Base-by-base conservation (phyloP, 2,113 vertebrate species). In the Herpailurus yagouaroundi region DNA sequence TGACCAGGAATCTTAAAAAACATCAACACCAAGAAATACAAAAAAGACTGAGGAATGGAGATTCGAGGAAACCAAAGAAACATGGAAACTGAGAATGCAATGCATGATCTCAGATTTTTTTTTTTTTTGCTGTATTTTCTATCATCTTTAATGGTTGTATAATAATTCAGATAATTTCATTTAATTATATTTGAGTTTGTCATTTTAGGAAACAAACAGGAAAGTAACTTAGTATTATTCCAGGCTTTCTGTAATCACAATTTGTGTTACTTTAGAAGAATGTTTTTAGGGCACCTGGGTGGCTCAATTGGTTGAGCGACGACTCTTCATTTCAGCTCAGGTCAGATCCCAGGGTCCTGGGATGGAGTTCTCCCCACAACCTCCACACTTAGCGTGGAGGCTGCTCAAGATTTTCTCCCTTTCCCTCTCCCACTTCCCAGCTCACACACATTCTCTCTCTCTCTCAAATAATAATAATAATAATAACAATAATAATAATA, bases 81-180 rank as follows among this genome's bases (percentile, higher is more conserved):
- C 19, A 89, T 27, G 77, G 77, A 82, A 93, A 89, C 48, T 55
- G 38, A 84, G 36, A 85, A 38, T 66, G 57, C 77, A 77, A 27
- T 41, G 57, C 31, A 89, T 76, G 25, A 73, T 83, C 13, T 29
- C 19, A 14, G 12, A 31, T 77, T 84, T 80, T n/a, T 50, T 91
- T 77, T 80, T n/a, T 50, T 91, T 86, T 60, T 63, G 74, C 52
- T 93, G 55, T 36, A 94, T 48, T 18, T 83, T 89, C 89, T 69
- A 66, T 73, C 27, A 81, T 64, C 64, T 90, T 92, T 55, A 74
- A 74, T 66, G 15, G 23, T 55, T 92, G 18, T 6, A 74, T 74
- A 63, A 60, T 80, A 71, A 88, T 80, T 16, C n/a, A 66, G 16
- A 69, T 60, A 38, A 69, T 71, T 66, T 88, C 12, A 74, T 66